A percentile compares a stretch with the other conserved stretches of the same genome.
phyloP scores from a whole-genome alignment of 2,113 vertebrate genomes.

The Chelonoidis abingdonii region DNA sequence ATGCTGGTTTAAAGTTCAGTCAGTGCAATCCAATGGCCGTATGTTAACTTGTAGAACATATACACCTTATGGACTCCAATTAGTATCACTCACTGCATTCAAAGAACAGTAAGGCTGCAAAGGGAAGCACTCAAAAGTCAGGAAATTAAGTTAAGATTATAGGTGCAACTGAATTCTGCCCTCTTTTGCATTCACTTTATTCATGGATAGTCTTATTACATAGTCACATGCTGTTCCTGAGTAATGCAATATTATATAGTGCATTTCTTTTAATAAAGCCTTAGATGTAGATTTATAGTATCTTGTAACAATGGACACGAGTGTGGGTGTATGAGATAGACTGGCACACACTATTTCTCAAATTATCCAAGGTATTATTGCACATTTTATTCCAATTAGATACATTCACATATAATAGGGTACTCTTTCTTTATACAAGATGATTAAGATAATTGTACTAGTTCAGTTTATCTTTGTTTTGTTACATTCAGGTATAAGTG shows the following conservation, averaged over 20 bases:
- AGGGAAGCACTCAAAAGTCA: neutral
- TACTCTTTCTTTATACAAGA: too few species aligned
- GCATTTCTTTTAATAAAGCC: neutral
- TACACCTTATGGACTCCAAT: neutral
- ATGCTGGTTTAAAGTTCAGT: neutral
- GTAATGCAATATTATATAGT: neutral
- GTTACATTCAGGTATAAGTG: neutral
- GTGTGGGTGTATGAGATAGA: neutral
- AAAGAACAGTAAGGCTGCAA: neutral
- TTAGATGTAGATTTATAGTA: neutral
- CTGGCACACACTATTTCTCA: neutral
- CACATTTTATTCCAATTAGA: too few species aligned
- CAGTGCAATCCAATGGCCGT: neutral
- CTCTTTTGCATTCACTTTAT: rapidly evolving
- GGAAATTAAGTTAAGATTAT: neutral
- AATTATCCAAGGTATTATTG: too few species aligned
- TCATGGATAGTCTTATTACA: neutral
- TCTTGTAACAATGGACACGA: neutral
- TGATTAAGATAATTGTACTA: neutral
- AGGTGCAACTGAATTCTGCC: neutral
- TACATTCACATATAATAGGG: too few species aligned
- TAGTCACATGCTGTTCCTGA: neutral
- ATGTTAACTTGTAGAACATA: neutral
- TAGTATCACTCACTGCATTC: neutral
- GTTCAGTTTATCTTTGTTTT: neutral